phyloP scores from a whole-genome alignment of 2,113 vertebrate genomes.

The Microtus oregoni region DNA sequence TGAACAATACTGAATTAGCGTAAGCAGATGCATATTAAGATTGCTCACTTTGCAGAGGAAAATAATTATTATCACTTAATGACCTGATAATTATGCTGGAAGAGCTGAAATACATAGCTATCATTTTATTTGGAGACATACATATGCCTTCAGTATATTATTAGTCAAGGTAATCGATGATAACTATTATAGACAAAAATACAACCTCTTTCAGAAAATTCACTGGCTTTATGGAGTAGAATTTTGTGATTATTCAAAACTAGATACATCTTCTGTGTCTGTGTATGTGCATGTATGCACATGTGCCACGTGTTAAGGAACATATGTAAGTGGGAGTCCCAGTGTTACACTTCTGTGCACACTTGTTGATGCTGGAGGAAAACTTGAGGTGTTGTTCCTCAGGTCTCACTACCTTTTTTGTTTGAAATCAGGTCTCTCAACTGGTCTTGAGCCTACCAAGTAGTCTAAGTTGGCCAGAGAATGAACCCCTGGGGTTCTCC shows the following conservation, averaged over 20 bases:
- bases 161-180: not conserved
- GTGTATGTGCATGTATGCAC: not conserved
- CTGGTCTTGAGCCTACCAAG: not conserved
- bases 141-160: not conserved
- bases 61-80: not conserved
- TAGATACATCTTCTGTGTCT: not conserved
- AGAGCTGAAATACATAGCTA: not conserved
- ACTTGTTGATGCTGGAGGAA: not conserved
- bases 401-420: not conserved
- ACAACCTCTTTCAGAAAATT: not conserved
- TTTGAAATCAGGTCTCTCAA: not conserved
- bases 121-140: not conserved
- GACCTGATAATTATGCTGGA: not conserved
- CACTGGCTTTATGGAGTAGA: not conserved
- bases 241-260: not conserved
- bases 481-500: not conserved
- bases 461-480: not conserved
- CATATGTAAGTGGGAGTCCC: not conserved
- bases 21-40: not conserved
- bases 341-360: not conserved
- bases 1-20: not conserved
- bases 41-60: not conserved
- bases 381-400: not conserved
- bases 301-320: not conserved
- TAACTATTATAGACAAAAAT: not conserved